Base-by-base conservation (phyloP, 2,888 invertebrate species). In the Omphaloscelis lunosa region DNA sequence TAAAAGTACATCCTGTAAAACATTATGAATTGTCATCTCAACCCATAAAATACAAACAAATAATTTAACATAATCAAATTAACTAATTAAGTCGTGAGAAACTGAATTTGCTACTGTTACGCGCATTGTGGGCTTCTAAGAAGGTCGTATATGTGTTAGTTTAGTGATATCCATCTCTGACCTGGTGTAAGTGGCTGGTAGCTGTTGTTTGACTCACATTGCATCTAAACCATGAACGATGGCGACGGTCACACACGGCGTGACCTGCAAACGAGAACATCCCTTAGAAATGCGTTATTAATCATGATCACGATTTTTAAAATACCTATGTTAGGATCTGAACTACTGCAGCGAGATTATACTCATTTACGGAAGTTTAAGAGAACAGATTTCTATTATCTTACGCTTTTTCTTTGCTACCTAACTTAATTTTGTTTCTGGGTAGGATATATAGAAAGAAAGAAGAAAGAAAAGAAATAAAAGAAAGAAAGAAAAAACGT, bases 181-280 rank as follows among this genome's bases (percentile, higher is more conserved):
- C 93, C 93, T 75, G 90, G 88, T 69, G 87, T 92, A 87, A 83
- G 88, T 87, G 87, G 89, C 93, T 90, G 91, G 89, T 94, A 93
- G 93, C 95, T 93, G 95, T 95, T 90, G 89, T 92, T 93, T 91
- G 93, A 78, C 93, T 94, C 93, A 95, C 93, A 93, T 95, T 94
- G 92, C 91, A 92, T 92, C 89, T 91, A 90, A 92, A 94, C 93
- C 94, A 94, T 95, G 93, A 93, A 92, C 90, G 83, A 81, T 72
- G 53, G 65, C 77, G 78, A 83, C 76, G 65, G 68, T 85, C 69
- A 65, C 69, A 73, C 77, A 86, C 85, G 89, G 89, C 89, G 85
- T 92, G 93, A 77, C 91, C 93, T 87, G 94, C 91, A 91, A 91
- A 82, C 66, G 76, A 80, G 79, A 85, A 78, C 80, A 85, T 88